A percentile compares a stretch with the other conserved stretches of the same genome.
Evolutionary conservation across 2,113 vertebrate genomes (phyloP).

Genomic region (Eolophus roseicapilla): DNA sequence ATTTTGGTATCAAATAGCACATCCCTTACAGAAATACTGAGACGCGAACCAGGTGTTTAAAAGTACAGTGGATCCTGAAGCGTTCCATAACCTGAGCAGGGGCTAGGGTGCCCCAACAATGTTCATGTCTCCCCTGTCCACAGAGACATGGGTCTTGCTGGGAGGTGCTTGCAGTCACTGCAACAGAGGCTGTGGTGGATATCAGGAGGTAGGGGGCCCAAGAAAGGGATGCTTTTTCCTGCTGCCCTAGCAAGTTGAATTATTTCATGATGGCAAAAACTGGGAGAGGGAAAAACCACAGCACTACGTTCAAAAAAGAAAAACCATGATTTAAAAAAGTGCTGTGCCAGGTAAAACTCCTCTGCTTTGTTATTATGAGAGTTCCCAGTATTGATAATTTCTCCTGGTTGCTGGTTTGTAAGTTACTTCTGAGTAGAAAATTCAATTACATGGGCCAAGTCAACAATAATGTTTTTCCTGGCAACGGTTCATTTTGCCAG

Average conservation of each 20-base stretch:
- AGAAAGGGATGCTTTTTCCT: slow-evolving; percentile 28
- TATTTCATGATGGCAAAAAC: slow-evolving; percentile 54
- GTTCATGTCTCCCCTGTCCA: neutral
- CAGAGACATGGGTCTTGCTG: neutral
- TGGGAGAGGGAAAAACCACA: slow-evolving; percentile 33
- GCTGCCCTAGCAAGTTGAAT: neutral
- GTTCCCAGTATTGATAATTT: slow-evolving; percentile 63
- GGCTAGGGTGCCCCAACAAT: accelerated
- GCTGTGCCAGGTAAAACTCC: slow-evolving; percentile 62
- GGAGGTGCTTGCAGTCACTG: neutral
- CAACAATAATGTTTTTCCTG: slow-evolving; percentile 73
- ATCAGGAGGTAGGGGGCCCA: neutral
- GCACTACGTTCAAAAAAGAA: neutral
- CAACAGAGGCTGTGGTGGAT: neutral
- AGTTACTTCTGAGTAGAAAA: slow-evolving; percentile 68
- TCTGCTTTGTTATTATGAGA: slow-evolving; percentile 46
- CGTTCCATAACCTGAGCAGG: neutral
- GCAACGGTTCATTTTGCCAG: slow-evolving; percentile 64
- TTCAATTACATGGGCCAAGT: slow-evolving; percentile 70
- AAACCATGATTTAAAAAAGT: slow-evolving; percentile 10
- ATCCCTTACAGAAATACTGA: neutral
- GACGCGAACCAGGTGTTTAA: neutral
- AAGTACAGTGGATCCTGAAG: neutral
- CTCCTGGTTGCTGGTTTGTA: slow-evolving; percentile 62
- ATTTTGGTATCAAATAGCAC: neutral